Base-by-base conservation (phyloP, 2,888 invertebrate species). In the Gymnocheta viridis region DNA sequence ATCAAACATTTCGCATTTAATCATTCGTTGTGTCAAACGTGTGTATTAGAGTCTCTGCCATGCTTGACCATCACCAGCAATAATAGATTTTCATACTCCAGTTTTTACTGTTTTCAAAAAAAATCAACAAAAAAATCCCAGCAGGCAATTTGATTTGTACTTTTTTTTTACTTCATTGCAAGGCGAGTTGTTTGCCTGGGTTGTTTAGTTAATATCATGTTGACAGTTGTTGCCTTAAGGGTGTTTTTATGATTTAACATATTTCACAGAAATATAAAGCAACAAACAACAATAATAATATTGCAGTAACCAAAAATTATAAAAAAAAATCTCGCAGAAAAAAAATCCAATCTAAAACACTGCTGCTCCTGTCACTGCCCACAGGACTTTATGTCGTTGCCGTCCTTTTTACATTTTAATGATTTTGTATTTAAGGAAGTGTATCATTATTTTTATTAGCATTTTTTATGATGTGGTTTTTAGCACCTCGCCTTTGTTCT, bases 221-320 rank as follows among this genome's bases (percentile, higher is more conserved):
- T 84, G 84, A 84, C 84, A 84, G 84, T 81, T 73, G 67, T 78
- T 27, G 84, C 84, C 81, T 78, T 29, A 14, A 29, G 72, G 82
- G 49, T 69, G 66, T 69, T 78, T 77, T 78, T 62, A 69, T 73
- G 81, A 84, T 81, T 81, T 81, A 69, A 67, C 60, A 76, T 76
- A 67, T 70, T 79, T 29, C 47, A 35, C 49, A 29, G 24, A 22
- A 72, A 56, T 10, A 38, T 10, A 56, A 67, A 32, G 60, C n/a
- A 62, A 47, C 22, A 79, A 82, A 69, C 19, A 77, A 62, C 19
- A 54, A 58, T 5, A 58, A 58, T 32, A 56, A 56, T 54, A 35
- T 27, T 38, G 60, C 51, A 17, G 41, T 62, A 32, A 51, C 6
- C 17, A 49, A 69, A 60, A 49, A 73, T 27, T 44, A 41, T 54